Evolutionary conservation across 2,888 invertebrate genomes (phyloP), one percentile per base, ranked within the genome.

Genomic region (Eupithecia pulchellata): DNA sequence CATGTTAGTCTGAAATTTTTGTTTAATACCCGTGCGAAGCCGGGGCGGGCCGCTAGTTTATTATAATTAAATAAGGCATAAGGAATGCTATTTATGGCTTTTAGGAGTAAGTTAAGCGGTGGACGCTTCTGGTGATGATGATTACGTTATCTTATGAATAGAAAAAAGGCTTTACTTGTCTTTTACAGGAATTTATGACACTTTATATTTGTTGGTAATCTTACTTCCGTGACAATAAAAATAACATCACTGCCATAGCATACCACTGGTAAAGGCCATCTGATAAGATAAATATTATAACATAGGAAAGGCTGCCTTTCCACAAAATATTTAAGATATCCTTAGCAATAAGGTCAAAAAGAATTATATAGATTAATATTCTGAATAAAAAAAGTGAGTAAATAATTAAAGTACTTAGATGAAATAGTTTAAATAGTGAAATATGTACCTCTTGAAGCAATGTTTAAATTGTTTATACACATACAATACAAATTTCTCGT

Each of bases 201-300:
- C n/a, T 47, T 47, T 9, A n/a, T n/a, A n/a, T n/a, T 20, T 20
- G 11, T 9, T 20, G 20, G 11, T 20, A 47, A 47, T 20, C 9
- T 25, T 52, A 52, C 52, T 52, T 52, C 52, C 52, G 52, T 52
- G 13, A 25, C 17, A 57, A 13, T 27, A 57, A 60, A 60, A 60
- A n/a, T 60, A 60, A 42, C 47, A 64, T 42, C 47, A 42, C 42
- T 64, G 42, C 30, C 42, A 42, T 47, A 60, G 32, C 58, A 60
- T 60, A n/a, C 8, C 4, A 30, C 27, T 60, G 30, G 1, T 60
- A n/a, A 32, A 30, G 58, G 58, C n/a, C 32, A 60, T 60, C n/a
- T 20, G 58, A 60, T 60, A 60, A 60, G n/a, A 60, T 52, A 52
- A 25, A 25, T 52, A 52, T 52, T 52, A 52, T 47, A 47, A 11